A percentile compares a stretch with the other conserved stretches of the same genome.
Conservation (phyloP, 1,140 invertebrate genomes). For the Papilio dardanus region DNA sequence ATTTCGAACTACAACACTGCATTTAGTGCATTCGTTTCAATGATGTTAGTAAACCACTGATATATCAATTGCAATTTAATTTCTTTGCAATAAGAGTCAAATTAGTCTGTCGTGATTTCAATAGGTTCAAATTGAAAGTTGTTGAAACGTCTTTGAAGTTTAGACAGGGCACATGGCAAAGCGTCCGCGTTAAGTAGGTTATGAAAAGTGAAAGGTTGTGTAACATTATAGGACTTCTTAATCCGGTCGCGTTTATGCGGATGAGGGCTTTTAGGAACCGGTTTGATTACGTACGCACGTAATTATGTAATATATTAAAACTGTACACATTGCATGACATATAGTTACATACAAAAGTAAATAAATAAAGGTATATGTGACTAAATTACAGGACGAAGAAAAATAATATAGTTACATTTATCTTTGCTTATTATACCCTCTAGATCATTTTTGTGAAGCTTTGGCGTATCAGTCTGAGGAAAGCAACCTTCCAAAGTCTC, state of each 20-base stretch:
- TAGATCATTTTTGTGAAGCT: too few relatives aligned
- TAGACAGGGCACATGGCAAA: constrained; percentile 46
- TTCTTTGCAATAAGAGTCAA: background rate
- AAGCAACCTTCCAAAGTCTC: too few relatives aligned
- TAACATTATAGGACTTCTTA: constrained; percentile 46
- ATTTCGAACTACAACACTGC: background rate
- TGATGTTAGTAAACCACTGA: background rate
- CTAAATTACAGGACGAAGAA: too few relatives aligned
- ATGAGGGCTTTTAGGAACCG: constrained; percentile 39
- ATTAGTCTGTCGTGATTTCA: background rate
- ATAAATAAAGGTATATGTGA: background rate
- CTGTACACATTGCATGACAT: too few relatives aligned
- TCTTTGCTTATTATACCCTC: too few relatives aligned
- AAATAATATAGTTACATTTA: too few relatives aligned
- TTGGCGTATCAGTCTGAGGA: too few relatives aligned
- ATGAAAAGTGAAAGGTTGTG: constrained; percentile 61
- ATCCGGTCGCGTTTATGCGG: constrained; percentile 31
- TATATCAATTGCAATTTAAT: constrained; percentile 15
- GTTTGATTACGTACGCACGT: constrained; percentile 38
- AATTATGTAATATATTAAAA: background rate
- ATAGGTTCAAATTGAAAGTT: constrained; percentile 21
- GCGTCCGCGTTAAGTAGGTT: constrained; percentile 50
- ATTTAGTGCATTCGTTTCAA: background rate
- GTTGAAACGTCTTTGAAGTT: constrained; percentile 45
- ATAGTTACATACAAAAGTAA: background rate